Evolutionary conservation across 2,113 vertebrate genomes (phyloP).

Genomic region (Vidua macroura): DNA sequence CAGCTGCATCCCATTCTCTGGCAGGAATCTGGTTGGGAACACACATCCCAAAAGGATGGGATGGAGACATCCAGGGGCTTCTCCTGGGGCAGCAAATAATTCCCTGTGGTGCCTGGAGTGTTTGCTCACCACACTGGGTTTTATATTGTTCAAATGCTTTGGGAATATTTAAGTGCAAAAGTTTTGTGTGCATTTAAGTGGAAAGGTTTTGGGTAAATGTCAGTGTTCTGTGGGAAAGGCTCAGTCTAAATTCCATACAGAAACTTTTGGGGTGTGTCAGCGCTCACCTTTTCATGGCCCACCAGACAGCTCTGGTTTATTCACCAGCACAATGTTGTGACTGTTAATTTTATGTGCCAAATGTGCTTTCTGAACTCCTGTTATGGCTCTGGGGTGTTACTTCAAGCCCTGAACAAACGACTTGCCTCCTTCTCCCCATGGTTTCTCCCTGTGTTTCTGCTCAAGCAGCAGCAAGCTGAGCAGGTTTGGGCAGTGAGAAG

Average conservation of each 20-base stretch:
- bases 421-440: background rate
- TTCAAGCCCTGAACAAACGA: background rate
- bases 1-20: background rate
- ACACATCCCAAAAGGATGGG: background rate
- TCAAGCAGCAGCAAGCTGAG: background rate
- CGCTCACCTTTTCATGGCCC: background rate
- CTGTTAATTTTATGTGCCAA: background rate
- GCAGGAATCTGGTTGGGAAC: background rate
- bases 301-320: background rate
- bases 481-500: background rate
- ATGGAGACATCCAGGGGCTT: background rate
- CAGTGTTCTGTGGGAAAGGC: background rate
- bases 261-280: background rate
- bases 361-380: background rate
- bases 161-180: background rate
- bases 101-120: background rate
- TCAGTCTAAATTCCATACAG: fast-evolving
- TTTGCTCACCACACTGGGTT: background rate
- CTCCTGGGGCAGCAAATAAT: background rate
- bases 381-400: background rate
- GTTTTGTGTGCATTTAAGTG: background rate
- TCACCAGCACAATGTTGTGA: background rate
- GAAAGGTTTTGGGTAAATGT: background rate
- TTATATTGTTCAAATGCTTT: background rate
- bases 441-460: background rate